Conservation (phyloP, 1,140 invertebrate genomes). For the Pomacea maculata region DNA sequence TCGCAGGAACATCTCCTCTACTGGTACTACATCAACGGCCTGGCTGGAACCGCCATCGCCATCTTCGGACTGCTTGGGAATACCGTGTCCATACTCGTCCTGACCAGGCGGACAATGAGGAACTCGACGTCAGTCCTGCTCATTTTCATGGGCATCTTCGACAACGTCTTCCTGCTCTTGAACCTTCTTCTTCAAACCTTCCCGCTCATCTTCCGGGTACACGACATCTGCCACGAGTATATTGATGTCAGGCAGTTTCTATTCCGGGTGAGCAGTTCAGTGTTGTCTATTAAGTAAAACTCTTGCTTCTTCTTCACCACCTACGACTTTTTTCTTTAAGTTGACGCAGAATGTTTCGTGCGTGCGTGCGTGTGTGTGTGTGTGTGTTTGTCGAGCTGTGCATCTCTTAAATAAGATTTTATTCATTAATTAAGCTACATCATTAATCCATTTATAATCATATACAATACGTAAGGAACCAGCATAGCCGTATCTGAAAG, state of each 20-base stretch:
- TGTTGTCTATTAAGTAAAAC: background rate
- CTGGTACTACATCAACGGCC: slow-evolving; percentile 54
- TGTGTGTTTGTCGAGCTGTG: background rate
- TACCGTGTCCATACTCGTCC: slow-evolving; percentile 53
- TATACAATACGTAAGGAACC: too few species aligned
- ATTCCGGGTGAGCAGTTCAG: slow-evolving; percentile 57
- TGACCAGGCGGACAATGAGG: slow-evolving; percentile 56
- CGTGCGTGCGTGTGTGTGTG: background rate
- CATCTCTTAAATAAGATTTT: too few species aligned
- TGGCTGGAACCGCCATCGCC: slow-evolving; percentile 75
- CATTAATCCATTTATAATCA: too few species aligned
- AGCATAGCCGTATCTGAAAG: too few species aligned
- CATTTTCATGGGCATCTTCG: slow-evolving; percentile 57
- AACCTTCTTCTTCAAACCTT: slow-evolving; percentile 77
- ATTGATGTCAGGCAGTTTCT: slow-evolving; percentile 65
- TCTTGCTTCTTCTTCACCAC: background rate
- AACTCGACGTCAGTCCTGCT: slow-evolving; percentile 59
- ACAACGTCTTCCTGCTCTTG: slow-evolving; percentile 70
- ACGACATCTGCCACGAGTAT: slow-evolving; percentile 77
- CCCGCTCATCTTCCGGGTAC: slow-evolving; percentile 83
- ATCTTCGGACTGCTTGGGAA: slow-evolving; percentile 64
- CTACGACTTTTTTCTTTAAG: background rate
- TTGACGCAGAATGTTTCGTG: background rate
- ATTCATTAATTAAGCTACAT: too few species aligned
- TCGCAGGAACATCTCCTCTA: slow-evolving; percentile 6